Evolutionary conservation across 2,888 invertebrate species (phyloP).

Genomic region (Malachius bipustulatus): DNA sequence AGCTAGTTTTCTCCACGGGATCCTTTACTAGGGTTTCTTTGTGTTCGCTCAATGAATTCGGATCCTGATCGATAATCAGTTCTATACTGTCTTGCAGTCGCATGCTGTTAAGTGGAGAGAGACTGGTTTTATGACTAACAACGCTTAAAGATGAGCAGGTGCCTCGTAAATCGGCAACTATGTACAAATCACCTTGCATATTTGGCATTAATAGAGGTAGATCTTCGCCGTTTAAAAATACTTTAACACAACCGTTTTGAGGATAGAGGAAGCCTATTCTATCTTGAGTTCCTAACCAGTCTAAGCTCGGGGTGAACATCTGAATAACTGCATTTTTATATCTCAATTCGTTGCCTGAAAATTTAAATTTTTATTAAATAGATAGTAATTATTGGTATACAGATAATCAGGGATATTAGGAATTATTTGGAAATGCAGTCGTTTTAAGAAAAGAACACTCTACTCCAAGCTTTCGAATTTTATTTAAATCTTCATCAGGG

Average conservation of each 20-base stretch:
- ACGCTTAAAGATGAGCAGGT: constrained; percentile 66
- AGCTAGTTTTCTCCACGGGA: not conserved
- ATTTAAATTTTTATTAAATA: too few relatives aligned
- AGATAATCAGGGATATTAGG: too few relatives aligned
- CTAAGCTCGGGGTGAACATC: constrained; percentile 59
- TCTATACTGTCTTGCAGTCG: constrained; percentile 50
- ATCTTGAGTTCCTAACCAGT: constrained; percentile 72
- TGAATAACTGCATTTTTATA: constrained; percentile 54
- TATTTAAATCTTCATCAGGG: too few relatives aligned
- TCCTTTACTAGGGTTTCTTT: constrained; percentile 14
- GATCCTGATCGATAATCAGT: constrained; percentile 41
- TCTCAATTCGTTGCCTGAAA: constrained; percentile 57
- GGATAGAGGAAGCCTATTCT: constrained; percentile 64
- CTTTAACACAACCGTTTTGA: constrained; percentile 54
- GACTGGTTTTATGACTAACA: constrained; percentile 48
- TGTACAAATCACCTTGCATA: constrained; percentile 52
- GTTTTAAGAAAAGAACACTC: too few relatives aligned
- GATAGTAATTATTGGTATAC: too few relatives aligned
- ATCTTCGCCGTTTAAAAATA: constrained; percentile 73
- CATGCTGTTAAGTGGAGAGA: constrained; percentile 39
- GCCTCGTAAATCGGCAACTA: constrained; percentile 72
- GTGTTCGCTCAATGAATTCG: constrained; percentile 16
- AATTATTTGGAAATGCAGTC: too few relatives aligned
- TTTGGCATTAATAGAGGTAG: constrained; percentile 36
- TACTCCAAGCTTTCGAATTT: too few relatives aligned